Conservation (phyloP, 2,888 invertebrate genomes). For the Amphipyra berbera region DNA sequence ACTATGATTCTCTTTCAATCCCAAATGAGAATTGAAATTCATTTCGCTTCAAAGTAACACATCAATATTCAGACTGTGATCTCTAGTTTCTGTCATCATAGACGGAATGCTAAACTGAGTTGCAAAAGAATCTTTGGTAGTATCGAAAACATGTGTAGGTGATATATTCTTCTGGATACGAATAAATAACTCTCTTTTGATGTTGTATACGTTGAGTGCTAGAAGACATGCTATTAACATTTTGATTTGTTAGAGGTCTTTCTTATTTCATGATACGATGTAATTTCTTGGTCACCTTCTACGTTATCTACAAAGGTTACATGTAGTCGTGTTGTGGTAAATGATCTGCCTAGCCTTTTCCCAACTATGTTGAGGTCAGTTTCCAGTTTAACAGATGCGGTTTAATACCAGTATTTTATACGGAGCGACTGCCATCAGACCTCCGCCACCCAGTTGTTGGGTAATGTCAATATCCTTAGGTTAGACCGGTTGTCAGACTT, state of each 20-base stretch:
- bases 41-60: slow-evolving; percentile 28
- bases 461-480: no score
- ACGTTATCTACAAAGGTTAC: no score
- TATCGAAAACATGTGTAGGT: slow-evolving; percentile 4
- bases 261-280: no score
- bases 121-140: slow-evolving; percentile 25
- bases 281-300: no score
- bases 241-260: neutral
- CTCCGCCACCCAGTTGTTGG: no score
- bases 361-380: no score
- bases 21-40: slow-evolving; percentile 18
- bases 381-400: no score
- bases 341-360: no score
- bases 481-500: no score
- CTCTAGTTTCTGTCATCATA: slow-evolving; percentile 30
- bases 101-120: slow-evolving; percentile 34
- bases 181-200: slow-evolving; percentile 7
- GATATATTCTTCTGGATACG: neutral
- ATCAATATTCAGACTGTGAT: slow-evolving; percentile 41
- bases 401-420: no score
- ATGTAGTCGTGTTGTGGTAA: no score
- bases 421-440: no score
- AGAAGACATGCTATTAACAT: neutral
- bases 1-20: slow-evolving; percentile 8
- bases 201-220: neutral